phyloP scores from a whole-genome alignment of 2,113 vertebrate species.

The Sinocyclocheilus maitianheensis region DNA sequence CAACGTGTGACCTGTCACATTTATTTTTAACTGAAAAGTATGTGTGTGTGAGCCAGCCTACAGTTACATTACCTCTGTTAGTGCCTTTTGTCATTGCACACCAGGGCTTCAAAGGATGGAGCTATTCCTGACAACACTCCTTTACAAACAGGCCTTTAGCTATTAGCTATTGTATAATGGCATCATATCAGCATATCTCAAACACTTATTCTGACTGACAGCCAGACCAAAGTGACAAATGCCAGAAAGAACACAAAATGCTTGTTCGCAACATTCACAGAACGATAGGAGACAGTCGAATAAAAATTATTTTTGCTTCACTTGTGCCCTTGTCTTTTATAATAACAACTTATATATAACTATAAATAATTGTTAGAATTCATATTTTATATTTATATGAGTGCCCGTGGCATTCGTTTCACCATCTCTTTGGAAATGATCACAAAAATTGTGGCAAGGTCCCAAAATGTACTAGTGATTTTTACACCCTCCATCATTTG shows the following conservation, averaged over 20 bases:
- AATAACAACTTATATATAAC: no score
- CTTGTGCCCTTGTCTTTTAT: not conserved
- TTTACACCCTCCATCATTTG: no score
- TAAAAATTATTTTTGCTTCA: not conserved
- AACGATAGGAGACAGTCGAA: not conserved
- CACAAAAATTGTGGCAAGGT: no score
- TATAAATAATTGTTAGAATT: no score
- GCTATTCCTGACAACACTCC: slow-evolving; percentile 37
- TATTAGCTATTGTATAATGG: not conserved
- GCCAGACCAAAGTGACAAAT: not conserved
- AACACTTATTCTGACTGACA: not conserved
- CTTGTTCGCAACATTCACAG: not conserved
- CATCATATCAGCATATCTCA: not conserved
- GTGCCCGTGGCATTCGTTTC: no score
- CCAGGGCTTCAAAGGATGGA: slow-evolving; percentile 20
- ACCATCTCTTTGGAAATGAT: no score
- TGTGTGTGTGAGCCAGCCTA: not conserved
- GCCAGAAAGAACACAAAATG: not conserved
- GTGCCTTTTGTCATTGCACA: slow-evolving; percentile 54
- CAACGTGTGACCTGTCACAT: slow-evolving; percentile 16
- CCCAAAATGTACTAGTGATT: no score
- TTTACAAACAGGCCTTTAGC: not conserved
- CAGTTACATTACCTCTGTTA: slow-evolving; percentile 24
- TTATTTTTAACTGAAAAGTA: slow-evolving; percentile 49
- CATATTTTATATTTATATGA: no score